Evolutionary conservation across 37 sponge, comb jelly and placozoan genomes (phyloP), one percentile per base, ranked within the genome.

Genomic region (Chondrosia reniformis): DNA sequence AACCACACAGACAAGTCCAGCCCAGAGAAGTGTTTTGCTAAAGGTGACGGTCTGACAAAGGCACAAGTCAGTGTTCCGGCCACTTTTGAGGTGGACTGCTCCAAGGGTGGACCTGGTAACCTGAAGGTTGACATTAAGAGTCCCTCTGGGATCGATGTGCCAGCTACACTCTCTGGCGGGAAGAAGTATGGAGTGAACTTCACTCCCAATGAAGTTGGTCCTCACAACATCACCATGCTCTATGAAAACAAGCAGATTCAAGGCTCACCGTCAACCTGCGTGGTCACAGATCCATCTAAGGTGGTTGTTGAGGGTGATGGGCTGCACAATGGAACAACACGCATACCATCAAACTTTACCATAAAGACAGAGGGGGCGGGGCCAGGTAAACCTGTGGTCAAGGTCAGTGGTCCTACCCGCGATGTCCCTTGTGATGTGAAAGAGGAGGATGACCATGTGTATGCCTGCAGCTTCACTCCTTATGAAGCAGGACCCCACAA

Each of bases 331-430:
- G 79, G 77, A 5, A 36, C 41, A n/a, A 89, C 85, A 21, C 82
- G 82, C 6, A 79, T 89, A 38, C 75, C 55, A 31, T 44, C 83
- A 3, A 59, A 55, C 6, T 89, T 93, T 76, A 46, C 83, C 41
- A 86, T 89, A 33, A 76, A 86, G 42, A 89, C 91, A 42, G 86
- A 77, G 36, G 74, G 63, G n/a, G 94, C 87, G 0, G 94, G 94
- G 0, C 83, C 84, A n/a, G 94, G 94, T 0, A 58, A 82, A 28
- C 78, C 88, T 0, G 31, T 40, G 27, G 89, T 83, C 25, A 80
- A 84, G 3, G 75, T 88, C 12, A 55, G 57, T 9, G 83, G 84
- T 12, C 94, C 94, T 22, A 76, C 45, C 30, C 84, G 84, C 0
- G 64, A n/a, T 67, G 67, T 85, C 1, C 75, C 3, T 2, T 30